A percentile compares a stretch with the other conserved stretches of the same genome.
phyloP scores from a whole-genome alignment of 2,888 invertebrate genomes.

The Lithophane socia region DNA sequence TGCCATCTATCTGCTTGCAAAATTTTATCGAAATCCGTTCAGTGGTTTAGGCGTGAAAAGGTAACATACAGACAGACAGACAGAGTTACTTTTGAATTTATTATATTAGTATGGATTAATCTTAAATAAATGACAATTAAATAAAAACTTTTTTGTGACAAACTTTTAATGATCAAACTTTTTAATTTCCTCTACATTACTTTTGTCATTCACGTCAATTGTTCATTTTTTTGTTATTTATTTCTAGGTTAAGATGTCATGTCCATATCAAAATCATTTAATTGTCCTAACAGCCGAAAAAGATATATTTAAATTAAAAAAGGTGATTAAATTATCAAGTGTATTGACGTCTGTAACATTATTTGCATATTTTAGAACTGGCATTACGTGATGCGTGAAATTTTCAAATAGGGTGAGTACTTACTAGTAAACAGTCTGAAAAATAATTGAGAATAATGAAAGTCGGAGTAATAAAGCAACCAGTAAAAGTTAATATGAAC shows the following conservation, averaged over 20 bases:
- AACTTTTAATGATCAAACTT: constrained; percentile 8
- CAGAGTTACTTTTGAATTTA: no score
- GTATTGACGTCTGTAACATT: constrained; percentile 43
- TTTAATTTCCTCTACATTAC: constrained; percentile 25
- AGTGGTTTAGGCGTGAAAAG: no score
- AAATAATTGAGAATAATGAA: constrained; percentile 18
- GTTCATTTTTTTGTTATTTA: constrained; percentile 53
- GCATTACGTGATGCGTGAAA: constrained; percentile 36
- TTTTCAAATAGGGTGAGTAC: constrained; percentile 60
- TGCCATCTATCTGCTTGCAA: no score
- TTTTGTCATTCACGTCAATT: constrained; percentile 50
- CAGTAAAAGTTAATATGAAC: not conserved
- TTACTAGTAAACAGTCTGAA: constrained; percentile 69
- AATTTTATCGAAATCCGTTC: no score
- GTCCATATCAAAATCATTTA: constrained; percentile 88
- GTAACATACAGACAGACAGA: no score
- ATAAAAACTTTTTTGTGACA: constrained; percentile 23
- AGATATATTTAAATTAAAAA: constrained; percentile 73
- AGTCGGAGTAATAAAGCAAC: not conserved
- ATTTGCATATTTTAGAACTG: constrained; percentile 28
- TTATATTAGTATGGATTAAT: not conserved
- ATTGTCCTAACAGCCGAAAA: constrained; percentile 75
- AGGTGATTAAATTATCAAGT: constrained; percentile 63
- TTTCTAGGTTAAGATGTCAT: constrained; percentile 86
- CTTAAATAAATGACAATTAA: not conserved